Evolutionary conservation across 2,888 invertebrate genomes (phyloP), one percentile per base, ranked within the genome.

Genomic region (Hofmannophila pseudospretella): DNA sequence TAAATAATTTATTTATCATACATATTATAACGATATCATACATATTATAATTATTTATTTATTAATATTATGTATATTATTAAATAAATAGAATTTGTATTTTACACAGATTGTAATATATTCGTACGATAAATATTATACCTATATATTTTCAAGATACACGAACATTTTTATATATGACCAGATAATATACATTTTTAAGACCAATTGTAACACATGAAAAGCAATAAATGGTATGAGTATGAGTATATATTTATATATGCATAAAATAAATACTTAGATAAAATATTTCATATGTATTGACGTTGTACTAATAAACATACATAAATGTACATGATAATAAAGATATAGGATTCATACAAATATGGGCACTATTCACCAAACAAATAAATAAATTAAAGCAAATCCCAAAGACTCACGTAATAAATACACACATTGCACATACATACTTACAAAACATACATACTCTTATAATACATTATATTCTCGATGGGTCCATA

Each of bases 331-430:
- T 16, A 33, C 7, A 26, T 34, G 25, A 1, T n/a, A 4, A 26
- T 27, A 27, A 16, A 13, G 8, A 27, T 12, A 28, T 27, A 11
- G 27, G 11, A 10, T n/a, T 27, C 2, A 27, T 11, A 27, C 11
- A 27, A 11, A 27, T 27, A 27, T 11, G 11, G 34, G 38, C 37
- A 48, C 31, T 49, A 29, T 41, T 44, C 19, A 34, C 19, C n/a
- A 35, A 37, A 40, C 33, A 37, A 28, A 54, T 48, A 49, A 46
- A 49, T 51, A 54, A 58, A 64, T 80, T 81, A 84, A 84, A 85
- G 84, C 84, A 70, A 67, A 60, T 54, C 66, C 84, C 82, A 84
- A 84, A 84, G 82, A 54, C 82, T 73, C 57, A 40, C 53, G 43
- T 46, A 44, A 43, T 52, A 47, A 48, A 53, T 54, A 23, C 23